A percentile compares a stretch with the other conserved stretches of the same genome.
phyloP scores from a whole-genome alignment of 2,113 vertebrate species.

The Misgurnus mizolepis region DNA sequence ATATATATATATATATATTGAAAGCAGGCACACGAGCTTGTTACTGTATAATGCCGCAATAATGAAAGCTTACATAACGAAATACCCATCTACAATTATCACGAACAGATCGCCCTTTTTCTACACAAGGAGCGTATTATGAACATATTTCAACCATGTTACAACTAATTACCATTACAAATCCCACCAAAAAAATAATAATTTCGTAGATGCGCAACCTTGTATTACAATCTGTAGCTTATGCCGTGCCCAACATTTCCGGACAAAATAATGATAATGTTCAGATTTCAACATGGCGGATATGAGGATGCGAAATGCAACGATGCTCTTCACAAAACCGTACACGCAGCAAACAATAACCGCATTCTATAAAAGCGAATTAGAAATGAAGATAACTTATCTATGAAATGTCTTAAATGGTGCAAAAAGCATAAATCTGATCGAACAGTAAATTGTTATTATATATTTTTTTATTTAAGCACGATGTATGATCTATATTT shows the following conservation, averaged over 20 bases:
- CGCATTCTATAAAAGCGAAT: neutral
- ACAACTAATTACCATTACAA: neutral
- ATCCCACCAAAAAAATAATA: neutral
- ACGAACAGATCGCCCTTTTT: neutral
- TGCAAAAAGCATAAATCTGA: neutral
- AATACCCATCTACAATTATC: constrained; percentile 9
- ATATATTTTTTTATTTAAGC: neutral
- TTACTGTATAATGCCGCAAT: neutral
- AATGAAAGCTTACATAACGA: constrained; percentile 30
- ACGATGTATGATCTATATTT: constrained; percentile 43
- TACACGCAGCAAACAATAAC: neutral
- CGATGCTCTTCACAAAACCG: constrained; percentile 7
- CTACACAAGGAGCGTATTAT: neutral
- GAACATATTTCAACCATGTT: neutral
- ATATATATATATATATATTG: too few relatives aligned
- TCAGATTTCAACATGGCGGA: constrained; percentile 42
- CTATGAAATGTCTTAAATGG: neutral
- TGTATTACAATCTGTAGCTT: neutral
- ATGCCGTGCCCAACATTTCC: neutral
- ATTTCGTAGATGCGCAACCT: neutral
- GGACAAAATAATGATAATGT: neutral
- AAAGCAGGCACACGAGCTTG: neutral
- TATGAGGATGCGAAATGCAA: constrained; percentile 16
- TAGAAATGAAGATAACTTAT: neutral
- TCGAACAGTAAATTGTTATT: neutral